A percentile compares a stretch with the other conserved stretches of the same genome.
These are phyloP conservation scores for Ethmia dodecea DNA, from an alignment of 2,888 invertebrate species.

Conservation along the genomic window DNA sequence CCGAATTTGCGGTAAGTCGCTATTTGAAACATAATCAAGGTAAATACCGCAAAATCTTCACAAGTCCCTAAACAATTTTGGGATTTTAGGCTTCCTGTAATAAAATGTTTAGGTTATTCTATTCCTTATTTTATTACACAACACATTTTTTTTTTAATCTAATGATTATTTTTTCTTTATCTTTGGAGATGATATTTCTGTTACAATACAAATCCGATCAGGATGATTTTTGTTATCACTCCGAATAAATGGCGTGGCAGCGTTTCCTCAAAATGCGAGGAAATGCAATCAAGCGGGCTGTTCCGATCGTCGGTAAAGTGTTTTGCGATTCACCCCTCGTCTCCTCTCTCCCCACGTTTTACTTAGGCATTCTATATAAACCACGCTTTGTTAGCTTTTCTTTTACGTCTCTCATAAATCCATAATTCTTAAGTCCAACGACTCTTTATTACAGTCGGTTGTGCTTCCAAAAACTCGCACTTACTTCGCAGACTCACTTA, in stretches of 20 bases:
- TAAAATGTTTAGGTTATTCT: not conserved
- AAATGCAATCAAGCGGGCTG: slow-evolving; percentile 19
- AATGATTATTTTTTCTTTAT: slow-evolving; percentile 9
- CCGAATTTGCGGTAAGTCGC: slow-evolving; percentile 1
- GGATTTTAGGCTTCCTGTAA: not conserved
- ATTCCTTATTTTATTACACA: too few species aligned
- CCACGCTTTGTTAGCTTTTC: too few species aligned
- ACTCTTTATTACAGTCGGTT: too few species aligned
- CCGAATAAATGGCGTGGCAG: slow-evolving; percentile 4
- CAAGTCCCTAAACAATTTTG: not conserved
- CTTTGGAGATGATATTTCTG: slow-evolving; percentile 10
- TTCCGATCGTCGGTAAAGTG: slow-evolving; percentile 5
- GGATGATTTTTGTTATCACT: slow-evolving; percentile 9
- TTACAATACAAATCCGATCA: slow-evolving; percentile 10
- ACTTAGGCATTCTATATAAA: not conserved
- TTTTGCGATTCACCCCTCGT: slow-evolving; percentile 2
- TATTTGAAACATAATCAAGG: slow-evolving; percentile 1
- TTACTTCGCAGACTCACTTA: too few species aligned
- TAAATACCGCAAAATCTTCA: not conserved
- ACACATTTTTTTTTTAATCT: too few species aligned
- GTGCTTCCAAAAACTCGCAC: too few species aligned
- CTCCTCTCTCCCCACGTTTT: not conserved
- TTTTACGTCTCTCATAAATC: too few species aligned
- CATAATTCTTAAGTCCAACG: too few species aligned
- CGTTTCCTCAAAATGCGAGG: slow-evolving; percentile 14